These are phyloP conservation scores for Troides aeacus DNA, from an alignment of 2,888 invertebrate genomes.

Conservation along the genomic window DNA sequence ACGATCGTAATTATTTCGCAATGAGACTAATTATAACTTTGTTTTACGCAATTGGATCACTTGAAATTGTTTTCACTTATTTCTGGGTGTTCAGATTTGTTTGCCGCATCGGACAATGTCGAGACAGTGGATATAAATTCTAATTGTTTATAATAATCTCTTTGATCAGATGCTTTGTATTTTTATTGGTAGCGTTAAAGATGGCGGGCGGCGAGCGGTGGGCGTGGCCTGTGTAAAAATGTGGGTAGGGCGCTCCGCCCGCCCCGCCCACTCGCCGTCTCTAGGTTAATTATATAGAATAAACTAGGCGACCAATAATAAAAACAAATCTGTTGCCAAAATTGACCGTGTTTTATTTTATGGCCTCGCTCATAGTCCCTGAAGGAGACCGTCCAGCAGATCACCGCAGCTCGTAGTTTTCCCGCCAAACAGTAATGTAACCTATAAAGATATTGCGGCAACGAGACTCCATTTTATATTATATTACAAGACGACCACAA, in stretches of 20 bases:
- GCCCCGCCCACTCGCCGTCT: constrained; percentile 12
- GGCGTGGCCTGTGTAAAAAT: constrained; percentile 28
- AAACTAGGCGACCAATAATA: constrained; percentile 43
- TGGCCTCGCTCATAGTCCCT: too few species aligned
- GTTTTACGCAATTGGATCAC: constrained; percentile 5
- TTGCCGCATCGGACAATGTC: constrained; percentile 13
- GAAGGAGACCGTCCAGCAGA: too few species aligned
- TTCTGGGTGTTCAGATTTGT: constrained; percentile 31
- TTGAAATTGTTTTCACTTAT: constrained; percentile 30
- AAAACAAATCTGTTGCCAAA: constrained; percentile 41
- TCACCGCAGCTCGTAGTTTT: too few species aligned
- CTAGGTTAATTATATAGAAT: constrained; percentile 38
- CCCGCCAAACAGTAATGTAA: too few species aligned
- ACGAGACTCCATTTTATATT: too few species aligned
- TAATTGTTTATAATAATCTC: constrained; percentile 42
- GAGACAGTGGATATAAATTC: constrained; percentile 30
- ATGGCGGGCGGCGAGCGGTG: constrained; percentile 23
- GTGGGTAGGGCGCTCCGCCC: constrained; percentile 2
- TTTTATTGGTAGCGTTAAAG: constrained; percentile 39
- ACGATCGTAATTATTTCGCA: too few species aligned
- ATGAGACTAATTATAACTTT: neutral
- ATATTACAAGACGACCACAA: too few species aligned
- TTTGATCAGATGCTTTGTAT: constrained; percentile 39
- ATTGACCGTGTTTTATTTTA: constrained; percentile 37
- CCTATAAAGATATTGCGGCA: too few species aligned